Evolutionary conservation across 2,888 invertebrate genomes (phyloP).

Genomic region (Leptura quadrifasciata): DNA sequence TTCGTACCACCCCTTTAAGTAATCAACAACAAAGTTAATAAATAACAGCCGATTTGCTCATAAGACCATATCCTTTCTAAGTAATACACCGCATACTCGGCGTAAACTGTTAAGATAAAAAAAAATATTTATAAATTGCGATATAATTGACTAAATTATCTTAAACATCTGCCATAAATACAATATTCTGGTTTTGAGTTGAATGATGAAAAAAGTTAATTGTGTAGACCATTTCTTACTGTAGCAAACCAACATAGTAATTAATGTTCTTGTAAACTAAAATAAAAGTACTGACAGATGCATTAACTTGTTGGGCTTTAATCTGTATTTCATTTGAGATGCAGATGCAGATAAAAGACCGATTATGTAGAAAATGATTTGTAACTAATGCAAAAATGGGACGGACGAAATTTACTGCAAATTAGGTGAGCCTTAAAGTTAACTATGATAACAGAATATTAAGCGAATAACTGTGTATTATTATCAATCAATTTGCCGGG

Average conservation of each 20-base stretch:
- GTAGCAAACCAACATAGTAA: slow-evolving; percentile 57
- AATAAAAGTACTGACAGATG: slow-evolving; percentile 68
- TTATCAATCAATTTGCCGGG: not conserved
- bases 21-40: not conserved
- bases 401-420: slow-evolving; percentile 56
- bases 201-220: slow-evolving; percentile 34
- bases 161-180: slow-evolving; percentile 32
- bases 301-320: slow-evolving; percentile 68
- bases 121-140: slow-evolving; percentile 6
- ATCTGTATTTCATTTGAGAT: slow-evolving; percentile 68
- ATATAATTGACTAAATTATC: slow-evolving; percentile 24
- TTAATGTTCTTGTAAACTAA: slow-evolving; percentile 67
- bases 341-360: slow-evolving; percentile 65
- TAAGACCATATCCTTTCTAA: not conserved
- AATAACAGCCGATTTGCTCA: not conserved
- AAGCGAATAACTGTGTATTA: slow-evolving; percentile 11
- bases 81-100: not conserved
- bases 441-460: slow-evolving; percentile 23
- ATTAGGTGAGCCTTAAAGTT: slow-evolving; percentile 46
- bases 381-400: slow-evolving; percentile 52
- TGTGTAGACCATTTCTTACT: slow-evolving; percentile 32
- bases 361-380: slow-evolving; percentile 65
- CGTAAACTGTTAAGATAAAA: not conserved
- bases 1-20: not conserved
- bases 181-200: slow-evolving; percentile 32